Conservation (phyloP, 92 coral and sea anemone species). For the Paramuricea clavata region DNA sequence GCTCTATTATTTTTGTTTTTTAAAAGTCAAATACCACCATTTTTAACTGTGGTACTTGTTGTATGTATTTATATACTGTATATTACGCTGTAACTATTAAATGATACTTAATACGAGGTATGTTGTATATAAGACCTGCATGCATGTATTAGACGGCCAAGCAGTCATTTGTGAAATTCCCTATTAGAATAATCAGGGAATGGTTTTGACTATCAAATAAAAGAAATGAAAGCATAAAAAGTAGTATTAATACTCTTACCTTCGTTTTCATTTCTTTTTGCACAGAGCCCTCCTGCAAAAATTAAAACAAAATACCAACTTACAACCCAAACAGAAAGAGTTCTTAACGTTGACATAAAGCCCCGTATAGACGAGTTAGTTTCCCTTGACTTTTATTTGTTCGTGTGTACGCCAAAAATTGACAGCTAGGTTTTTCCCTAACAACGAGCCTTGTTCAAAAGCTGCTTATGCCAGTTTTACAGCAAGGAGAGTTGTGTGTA, state of each 20-base stretch:
- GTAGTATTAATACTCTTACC: slow-evolving; percentile 16
- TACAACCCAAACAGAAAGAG: too few species aligned
- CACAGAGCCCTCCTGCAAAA: slow-evolving; percentile 37
- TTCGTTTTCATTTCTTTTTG: slow-evolving; percentile 32
- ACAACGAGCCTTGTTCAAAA: too few species aligned
- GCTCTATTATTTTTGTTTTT: background rate
- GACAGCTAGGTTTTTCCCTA: too few species aligned
- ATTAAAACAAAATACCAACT: background rate
- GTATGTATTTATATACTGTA: background rate
- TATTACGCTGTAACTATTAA: background rate
- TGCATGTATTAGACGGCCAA: background rate
- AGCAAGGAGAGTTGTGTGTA: too few species aligned
- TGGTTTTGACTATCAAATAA: too few species aligned
- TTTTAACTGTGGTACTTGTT: background rate
- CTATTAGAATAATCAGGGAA: too few species aligned
- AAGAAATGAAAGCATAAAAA: too few species aligned
- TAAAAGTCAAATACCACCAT: background rate
- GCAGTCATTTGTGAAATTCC: background rate
- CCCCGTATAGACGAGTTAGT: too few species aligned
- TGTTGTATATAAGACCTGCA: background rate
- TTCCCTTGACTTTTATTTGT: too few species aligned
- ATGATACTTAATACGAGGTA: background rate
- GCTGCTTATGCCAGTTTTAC: too few species aligned
- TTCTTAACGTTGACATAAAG: too few species aligned
- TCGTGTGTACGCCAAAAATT: too few species aligned